Conservation (phyloP, 1,140 invertebrate species). For the Heliothis subflexa region DNA sequence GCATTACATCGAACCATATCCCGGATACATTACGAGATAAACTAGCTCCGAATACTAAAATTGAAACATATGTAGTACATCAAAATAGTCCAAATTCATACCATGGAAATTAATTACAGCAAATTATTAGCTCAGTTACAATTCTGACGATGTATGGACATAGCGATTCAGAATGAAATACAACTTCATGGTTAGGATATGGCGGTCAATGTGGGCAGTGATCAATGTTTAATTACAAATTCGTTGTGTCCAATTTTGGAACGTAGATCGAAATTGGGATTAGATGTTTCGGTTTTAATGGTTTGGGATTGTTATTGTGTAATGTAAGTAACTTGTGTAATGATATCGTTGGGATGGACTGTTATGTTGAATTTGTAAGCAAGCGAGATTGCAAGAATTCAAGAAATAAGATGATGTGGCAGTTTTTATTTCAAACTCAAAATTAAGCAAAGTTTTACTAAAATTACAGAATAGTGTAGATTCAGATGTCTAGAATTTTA, state of each 20-base stretch:
- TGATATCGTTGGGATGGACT: neutral
- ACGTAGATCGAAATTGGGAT: neutral
- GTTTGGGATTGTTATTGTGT: neutral
- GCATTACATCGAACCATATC: neutral
- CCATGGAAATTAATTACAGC: slow-evolving; percentile 26
- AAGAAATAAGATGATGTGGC: no score
- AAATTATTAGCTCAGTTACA: neutral
- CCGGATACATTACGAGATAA: neutral
- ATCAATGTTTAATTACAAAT: slow-evolving; percentile 29
- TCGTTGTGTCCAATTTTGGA: slow-evolving; percentile 3
- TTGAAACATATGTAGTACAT: neutral
- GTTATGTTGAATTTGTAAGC: neutral
- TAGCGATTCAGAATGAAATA: slow-evolving; percentile 14
- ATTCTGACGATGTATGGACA: slow-evolving; percentile 18
- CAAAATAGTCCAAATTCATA: neutral
- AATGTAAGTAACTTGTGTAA: neutral
- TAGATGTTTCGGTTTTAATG: slow-evolving; percentile 10
- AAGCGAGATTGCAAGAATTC: no score
- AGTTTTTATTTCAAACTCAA: no score
- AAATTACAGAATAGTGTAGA: no score
- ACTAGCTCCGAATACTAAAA: no score
- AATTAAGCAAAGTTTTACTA: no score
- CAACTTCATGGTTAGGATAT: neutral
- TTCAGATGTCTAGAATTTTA: no score
- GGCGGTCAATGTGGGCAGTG: neutral